A percentile compares a stretch with the other conserved stretches of the same genome.
Evolutionary conservation across 2,888 invertebrate genomes (phyloP).

Genomic region (Nesidiocoris tenuis): DNA sequence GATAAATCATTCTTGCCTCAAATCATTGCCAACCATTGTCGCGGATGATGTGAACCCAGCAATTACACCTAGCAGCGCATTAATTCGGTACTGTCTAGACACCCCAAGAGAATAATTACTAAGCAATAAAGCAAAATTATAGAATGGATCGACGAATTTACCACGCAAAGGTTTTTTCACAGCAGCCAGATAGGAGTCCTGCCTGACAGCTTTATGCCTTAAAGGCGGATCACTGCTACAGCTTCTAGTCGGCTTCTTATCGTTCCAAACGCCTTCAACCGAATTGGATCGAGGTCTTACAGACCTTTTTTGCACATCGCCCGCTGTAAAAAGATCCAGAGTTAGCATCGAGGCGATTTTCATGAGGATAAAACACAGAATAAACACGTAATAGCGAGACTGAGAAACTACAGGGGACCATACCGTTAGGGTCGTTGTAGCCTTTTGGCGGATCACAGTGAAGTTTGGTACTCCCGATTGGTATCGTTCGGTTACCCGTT

Average conservation of each 20-base stretch:
- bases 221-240: constrained; percentile 48
- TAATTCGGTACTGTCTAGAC: no score
- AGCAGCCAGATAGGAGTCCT: constrained; percentile 58
- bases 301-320: constrained; percentile 14
- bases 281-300: constrained; percentile 60
- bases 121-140: no score
- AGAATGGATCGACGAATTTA: no score
- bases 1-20: no score
- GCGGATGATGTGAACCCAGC: no score
- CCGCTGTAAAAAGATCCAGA: constrained; percentile 9
- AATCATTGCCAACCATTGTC: no score
- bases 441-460: constrained; percentile 74
- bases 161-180: constrained; percentile 49
- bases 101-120: no score
- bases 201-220: constrained; percentile 56
- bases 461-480: constrained; percentile 75
- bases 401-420: background rate
- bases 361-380: no score
- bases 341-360: no score
- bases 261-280: constrained; percentile 56
- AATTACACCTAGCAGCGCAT: no score
- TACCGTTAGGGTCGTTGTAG: constrained; percentile 53
- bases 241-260: constrained; percentile 39
- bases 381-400: no score
- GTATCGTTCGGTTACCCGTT: constrained; percentile 72